phyloP scores from a whole-genome alignment of 2,888 invertebrate species.

The Prenolepis imparis region DNA sequence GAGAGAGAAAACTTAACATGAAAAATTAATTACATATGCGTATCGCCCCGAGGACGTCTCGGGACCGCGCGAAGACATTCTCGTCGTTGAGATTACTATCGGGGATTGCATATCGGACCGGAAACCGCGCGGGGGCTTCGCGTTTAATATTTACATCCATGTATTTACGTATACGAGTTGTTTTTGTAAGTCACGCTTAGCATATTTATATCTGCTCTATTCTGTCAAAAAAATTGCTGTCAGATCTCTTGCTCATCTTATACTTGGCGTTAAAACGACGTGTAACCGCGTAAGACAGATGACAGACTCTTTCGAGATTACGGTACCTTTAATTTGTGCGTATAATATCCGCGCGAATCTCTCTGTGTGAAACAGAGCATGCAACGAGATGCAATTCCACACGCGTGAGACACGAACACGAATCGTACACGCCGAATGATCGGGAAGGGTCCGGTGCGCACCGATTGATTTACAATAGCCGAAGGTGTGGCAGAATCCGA shows the following conservation, averaged over 20 bases:
- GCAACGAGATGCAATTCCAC: constrained; percentile 26
- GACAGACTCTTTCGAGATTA: not conserved
- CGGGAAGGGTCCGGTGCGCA: constrained; percentile 45
- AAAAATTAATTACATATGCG: constrained; percentile 73
- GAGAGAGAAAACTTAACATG: constrained; percentile 42
- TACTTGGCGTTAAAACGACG: not conserved
- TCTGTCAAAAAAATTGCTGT: not conserved
- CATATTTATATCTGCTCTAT: constrained; percentile 16
- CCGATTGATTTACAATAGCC: constrained; percentile 81
- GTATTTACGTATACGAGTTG: constrained; percentile 11
- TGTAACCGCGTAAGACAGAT: not conserved
- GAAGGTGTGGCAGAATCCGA: constrained; percentile 80
- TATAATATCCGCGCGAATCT: not conserved
- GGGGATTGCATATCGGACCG: constrained; percentile 45
- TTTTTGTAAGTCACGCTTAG: not conserved
- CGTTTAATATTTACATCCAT: constrained; percentile 36
- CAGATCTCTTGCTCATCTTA: not conserved
- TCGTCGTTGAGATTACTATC: constrained; percentile 52
- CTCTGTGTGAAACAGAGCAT: constrained; percentile 9
- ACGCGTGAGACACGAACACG: constrained; percentile 41
- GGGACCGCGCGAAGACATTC: constrained; percentile 22
- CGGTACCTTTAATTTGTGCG: not conserved
- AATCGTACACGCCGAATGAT: constrained; percentile 40
- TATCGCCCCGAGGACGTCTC: constrained; percentile 53
- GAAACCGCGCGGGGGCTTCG: constrained; percentile 21